These are phyloP conservation scores for Regulus satrapa DNA, from an alignment of 2,113 vertebrate genomes.

Conservation along the genomic window DNA sequence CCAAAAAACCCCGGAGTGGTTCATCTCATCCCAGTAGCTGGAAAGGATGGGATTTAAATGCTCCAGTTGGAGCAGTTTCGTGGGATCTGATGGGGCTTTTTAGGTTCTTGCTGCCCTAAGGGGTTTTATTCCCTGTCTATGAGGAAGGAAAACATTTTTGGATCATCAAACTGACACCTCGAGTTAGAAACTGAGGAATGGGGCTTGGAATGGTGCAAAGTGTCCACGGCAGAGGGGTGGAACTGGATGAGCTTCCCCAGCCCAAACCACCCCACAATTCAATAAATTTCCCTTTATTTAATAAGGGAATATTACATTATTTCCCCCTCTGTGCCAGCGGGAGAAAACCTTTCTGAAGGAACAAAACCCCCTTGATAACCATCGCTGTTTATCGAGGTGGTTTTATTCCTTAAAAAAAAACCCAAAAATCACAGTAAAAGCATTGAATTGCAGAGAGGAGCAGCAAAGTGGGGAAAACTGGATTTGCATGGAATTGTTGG, in stretches of 20 bases:
- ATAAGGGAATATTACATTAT: too few relatives aligned
- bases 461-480: background rate
- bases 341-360: background rate
- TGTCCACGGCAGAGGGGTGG: background rate
- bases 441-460: background rate
- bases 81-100: background rate
- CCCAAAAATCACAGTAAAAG: background rate
- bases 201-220: background rate
- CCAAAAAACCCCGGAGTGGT: background rate
- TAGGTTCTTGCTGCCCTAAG: background rate
- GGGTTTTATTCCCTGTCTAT: background rate
- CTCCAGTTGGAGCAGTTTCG: accelerated
- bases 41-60: background rate
- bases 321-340: background rate
- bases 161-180: background rate
- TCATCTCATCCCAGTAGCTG: background rate
- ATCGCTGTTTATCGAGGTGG: accelerated
- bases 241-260: background rate
- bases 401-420: background rate
- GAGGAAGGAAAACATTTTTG: background rate
- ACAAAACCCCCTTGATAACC: background rate
- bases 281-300: background rate
- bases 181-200: background rate
- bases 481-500: constrained; percentile 33
- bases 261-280: background rate